Evolutionary conservation across 2,113 vertebrate species (phyloP), one percentile per base, ranked within the genome.

Genomic region (Sialia sialis): DNA sequence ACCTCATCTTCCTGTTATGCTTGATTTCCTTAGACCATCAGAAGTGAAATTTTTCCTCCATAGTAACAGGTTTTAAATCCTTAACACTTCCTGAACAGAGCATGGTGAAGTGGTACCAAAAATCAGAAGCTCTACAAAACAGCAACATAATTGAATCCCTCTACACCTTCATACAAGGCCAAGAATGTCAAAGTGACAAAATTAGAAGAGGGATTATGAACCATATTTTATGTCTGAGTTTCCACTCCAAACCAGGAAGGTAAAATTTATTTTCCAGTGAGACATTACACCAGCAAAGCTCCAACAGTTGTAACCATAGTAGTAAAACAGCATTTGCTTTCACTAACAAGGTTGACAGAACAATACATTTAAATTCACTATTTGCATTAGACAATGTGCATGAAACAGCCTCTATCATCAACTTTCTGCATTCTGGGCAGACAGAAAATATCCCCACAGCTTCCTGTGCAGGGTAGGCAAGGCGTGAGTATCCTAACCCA

Each of bases 51-150:
- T 89, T 51, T 73, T 59, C 59, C 87, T 80, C 81, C 0, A 0
- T 3, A 89, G 12, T 18, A 78, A 51, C 15, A 18, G 25, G 9
- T 48, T 18, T 43, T 13, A 88, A 77, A 30, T 52, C 66, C 62
- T 84, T 46, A 81, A 90, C 26, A 16, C 70, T 93, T 92, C 81
- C 89, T 92, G 46, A 60, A 74, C 21, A 64, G 27, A 17, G 12
- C 39, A 29, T 66, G 94, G 79, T 84, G 75, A 89, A 91, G 41
- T 11, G 11, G 67, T 59, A 46, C 39, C 52, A 46, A 58, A 93
- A 77, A 38, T 38, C 54, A 90, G 34, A 7, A 85, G 46, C 58
- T 77, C 46, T 74, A 38, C 32, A 51, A 32, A 88, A 66, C 75
- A 92, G 63, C 63, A 86, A 77, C 32, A 46, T 22, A 30, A 54